Conservation (phyloP, 2,797 vertebrate genomes). For the Chelon auratus region DNA sequence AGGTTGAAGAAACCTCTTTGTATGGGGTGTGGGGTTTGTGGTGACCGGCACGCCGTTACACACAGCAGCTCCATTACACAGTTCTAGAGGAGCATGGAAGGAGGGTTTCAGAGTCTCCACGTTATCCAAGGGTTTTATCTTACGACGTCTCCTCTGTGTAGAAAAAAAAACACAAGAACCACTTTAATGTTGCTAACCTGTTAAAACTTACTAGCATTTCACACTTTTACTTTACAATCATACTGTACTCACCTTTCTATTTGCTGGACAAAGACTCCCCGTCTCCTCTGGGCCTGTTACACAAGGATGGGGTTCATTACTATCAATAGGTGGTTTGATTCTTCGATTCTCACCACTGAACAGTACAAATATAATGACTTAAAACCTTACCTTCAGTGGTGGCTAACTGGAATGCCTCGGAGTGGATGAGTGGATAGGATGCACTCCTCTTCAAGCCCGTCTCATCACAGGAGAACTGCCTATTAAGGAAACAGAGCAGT, state of each 20-base stretch:
- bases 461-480: slow-evolving; percentile 90
- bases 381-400: slow-evolving; percentile 84
- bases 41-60: slow-evolving; percentile 44
- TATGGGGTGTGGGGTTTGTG: slow-evolving; percentile 26
- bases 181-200: background rate
- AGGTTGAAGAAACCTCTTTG: slow-evolving; percentile 57
- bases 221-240: background rate
- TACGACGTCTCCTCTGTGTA: slow-evolving; percentile 72
- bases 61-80: slow-evolving; percentile 58
- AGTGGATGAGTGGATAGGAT: slow-evolving; percentile 92
- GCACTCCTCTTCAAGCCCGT: slow-evolving; percentile 91
- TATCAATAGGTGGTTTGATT: background rate
- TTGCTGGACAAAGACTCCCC: slow-evolving; percentile 86
- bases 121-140: slow-evolving; percentile 62
- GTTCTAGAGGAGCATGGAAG: slow-evolving; percentile 46
- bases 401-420: slow-evolving; percentile 89
- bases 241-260: slow-evolving; percentile 89
- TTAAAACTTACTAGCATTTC: background rate
- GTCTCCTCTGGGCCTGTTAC: slow-evolving; percentile 86
- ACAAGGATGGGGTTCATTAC: background rate
- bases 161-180: background rate
- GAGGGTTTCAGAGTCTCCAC: slow-evolving; percentile 74
- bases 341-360: background rate
- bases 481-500: slow-evolving; percentile 64
- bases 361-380: background rate